Percentiles rank a stretch among this genome's conserved stretches.
These are phyloP conservation scores for Paracyprichromis sp. DNA, from an alignment of 2,113 vertebrate genomes.

Conservation along the genomic window DNA sequence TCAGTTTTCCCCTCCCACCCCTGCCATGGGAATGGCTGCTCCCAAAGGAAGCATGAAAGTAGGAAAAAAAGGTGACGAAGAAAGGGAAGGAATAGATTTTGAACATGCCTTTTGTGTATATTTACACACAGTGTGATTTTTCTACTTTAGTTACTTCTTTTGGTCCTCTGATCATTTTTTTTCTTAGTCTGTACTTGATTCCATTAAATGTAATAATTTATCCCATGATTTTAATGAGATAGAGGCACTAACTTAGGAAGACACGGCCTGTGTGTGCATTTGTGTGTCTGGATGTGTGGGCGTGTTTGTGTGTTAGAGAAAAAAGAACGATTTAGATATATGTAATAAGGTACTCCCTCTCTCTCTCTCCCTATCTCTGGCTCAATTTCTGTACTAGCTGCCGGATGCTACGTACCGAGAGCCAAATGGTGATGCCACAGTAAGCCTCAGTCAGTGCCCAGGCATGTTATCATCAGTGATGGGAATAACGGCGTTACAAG, in stretches of 20 bases:
- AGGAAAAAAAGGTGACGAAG: conserved; percentile 1
- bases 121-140: neutral
- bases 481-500: neutral
- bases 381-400: neutral
- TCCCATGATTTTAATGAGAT: conserved; percentile 37
- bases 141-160: neutral
- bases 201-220: conserved; percentile 30
- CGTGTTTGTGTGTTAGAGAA: neutral
- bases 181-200: neutral
- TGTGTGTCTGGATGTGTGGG: neutral
- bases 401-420: conserved; percentile 21
- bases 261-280: neutral
- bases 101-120: neutral
- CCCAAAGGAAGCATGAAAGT: neutral
- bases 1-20: neutral
- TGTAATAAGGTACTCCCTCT: neutral
- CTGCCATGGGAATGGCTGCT: neutral
- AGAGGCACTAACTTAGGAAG: conserved; percentile 17
- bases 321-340: neutral
- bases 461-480: neutral
- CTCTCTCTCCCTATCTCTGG: neutral
- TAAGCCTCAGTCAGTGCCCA: conserved; percentile 26
- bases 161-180: neutral
- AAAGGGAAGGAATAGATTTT: neutral
- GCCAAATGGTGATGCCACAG: conserved; percentile 50